These are phyloP conservation scores for Aix galericulata DNA, from an alignment of 2,113 vertebrate genomes.

Conservation along the genomic window DNA sequence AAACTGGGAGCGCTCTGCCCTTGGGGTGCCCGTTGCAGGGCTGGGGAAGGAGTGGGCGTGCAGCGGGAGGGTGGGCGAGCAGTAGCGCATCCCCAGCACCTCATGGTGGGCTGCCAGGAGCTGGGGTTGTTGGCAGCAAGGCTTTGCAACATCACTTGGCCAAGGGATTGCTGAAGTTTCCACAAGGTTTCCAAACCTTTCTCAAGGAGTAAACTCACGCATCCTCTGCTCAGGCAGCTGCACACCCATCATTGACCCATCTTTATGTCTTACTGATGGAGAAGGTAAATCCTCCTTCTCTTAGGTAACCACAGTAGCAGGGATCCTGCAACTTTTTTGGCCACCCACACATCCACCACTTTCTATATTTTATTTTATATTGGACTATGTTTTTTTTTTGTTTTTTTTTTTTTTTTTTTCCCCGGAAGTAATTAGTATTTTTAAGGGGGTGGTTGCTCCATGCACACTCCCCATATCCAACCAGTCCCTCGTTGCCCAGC, in stretches of 20 bases:
- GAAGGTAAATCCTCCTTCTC: background rate
- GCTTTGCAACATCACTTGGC: background rate
- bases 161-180: background rate
- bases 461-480: background rate
- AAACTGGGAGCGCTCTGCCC: background rate
- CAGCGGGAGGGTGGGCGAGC: background rate
- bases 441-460: rapidly evolving
- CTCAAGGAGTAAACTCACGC: background rate
- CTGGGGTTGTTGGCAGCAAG: background rate
- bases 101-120: background rate
- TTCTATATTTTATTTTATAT: background rate
- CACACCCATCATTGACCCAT: background rate
- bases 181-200: background rate
- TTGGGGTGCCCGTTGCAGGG: background rate
- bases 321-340: background rate
- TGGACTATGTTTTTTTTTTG: background rate
- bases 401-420: background rate
- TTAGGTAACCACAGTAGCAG: background rate
- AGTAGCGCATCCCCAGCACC: background rate
- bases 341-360: background rate
- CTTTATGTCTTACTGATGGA: background rate
- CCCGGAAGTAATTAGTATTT: background rate
- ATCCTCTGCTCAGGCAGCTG: background rate
- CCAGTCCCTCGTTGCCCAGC: background rate
- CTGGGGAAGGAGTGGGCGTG: background rate